phyloP scores from a whole-genome alignment of 37 sponge, comb jelly and placozoan genomes.

The Chondrosia reniformis region DNA sequence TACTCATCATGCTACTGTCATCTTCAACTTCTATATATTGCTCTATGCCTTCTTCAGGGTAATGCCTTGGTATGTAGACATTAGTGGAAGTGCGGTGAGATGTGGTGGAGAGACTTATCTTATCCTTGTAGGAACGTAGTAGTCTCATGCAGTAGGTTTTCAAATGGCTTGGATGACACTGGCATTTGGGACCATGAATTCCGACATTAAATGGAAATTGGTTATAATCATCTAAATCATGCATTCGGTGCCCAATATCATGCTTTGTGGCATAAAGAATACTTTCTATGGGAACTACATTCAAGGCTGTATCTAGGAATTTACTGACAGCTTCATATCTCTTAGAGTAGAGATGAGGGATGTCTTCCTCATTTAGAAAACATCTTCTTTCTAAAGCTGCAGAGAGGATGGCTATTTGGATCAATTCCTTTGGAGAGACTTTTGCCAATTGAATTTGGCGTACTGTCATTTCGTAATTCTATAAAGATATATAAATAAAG shows the following conservation, averaged over 20 bases:
- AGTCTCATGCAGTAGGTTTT: neutral
- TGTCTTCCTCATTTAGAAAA: neutral
- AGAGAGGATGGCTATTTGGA: neutral
- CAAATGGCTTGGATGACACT: no score
- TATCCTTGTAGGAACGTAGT: neutral
- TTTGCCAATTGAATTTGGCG: slow-evolving; percentile 5
- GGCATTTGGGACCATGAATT: no score
- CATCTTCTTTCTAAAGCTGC: slow-evolving; percentile 1
- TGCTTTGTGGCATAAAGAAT: neutral
- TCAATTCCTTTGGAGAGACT: slow-evolving; percentile 1
- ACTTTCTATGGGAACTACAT: slow-evolving; percentile 15
- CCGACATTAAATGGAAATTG: neutral
- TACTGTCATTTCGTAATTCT: slow-evolving; percentile 12
- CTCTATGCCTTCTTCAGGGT: neutral
- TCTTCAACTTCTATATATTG: neutral
- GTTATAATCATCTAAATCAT: neutral
- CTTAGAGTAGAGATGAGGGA: neutral
- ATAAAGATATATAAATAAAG: neutral
- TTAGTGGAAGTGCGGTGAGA: no score
- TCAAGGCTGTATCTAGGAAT: neutral
- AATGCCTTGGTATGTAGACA: no score
- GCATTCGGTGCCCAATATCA: no score
- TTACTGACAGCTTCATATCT: neutral
- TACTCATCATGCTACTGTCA: neutral
- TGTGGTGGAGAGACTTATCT: neutral